Base-by-base conservation (phyloP, 2,113 vertebrate species). In the Turnix velox region DNA sequence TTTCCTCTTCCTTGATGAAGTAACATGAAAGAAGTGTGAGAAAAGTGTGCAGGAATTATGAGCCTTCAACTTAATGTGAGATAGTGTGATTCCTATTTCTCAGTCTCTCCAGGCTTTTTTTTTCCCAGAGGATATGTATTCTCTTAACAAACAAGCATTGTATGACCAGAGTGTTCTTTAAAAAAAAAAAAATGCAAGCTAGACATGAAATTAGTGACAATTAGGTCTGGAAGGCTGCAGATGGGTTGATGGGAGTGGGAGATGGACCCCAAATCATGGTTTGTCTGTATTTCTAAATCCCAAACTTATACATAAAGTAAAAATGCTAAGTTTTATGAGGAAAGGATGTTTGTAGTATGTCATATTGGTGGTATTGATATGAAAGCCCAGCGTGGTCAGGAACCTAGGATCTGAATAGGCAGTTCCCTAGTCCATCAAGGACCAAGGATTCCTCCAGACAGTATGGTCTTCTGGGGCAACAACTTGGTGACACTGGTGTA, bases 381-480 rank as follows among this genome's bases (percentile, higher is more conserved):
- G 18, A 52, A 67, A 62, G 55, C 25, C 33, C 11, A 49, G 28
- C 0, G 2, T 58, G 17, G 5, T 74, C 12, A 18, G 25, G 17
- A 82, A 19, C 8, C 6, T 87, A 25, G 15, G 28, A 20, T 84
- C 18, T 39, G 58, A 27, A 28, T n/a, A 51, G 48, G 40, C 28
- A 55, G 18, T 79, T 79, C 68, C 30, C 31, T 54, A 35, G 42
- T 83, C 43, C 62, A 3, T 40, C 8, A 17, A 28, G 54, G 27
- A 35, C 39, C 58, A 28, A 59, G 25, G 31, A 10, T 61, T 48
- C n/a, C 35, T 66, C 45, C 31, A 68, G 33, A 43, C n/a, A 42
- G 0, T 15, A 8, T 0, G 0, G 7, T 51, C 48, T 76, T 3
- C 27, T 71, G 57, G 3, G 16, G 6, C 39, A 43, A 2, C 16